Evolutionary conservation across 2,797 vertebrate species (phyloP).

Genomic region (Aselliscus stoliczkanus): DNA sequence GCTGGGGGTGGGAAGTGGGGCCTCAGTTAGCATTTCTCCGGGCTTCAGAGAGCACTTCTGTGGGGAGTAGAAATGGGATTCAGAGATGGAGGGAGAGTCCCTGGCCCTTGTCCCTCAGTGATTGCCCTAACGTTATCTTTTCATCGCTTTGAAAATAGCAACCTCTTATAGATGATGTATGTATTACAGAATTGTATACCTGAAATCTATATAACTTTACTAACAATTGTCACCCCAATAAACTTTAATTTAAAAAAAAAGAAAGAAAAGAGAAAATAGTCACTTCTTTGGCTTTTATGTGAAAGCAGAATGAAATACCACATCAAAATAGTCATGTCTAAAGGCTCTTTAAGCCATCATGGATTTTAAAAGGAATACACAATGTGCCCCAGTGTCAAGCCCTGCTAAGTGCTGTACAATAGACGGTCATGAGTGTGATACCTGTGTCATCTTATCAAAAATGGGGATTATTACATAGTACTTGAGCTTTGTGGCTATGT

Average conservation of each 20-base stretch:
- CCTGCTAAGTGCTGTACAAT: neutral
- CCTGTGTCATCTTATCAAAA: neutral
- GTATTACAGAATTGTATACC: too few species aligned
- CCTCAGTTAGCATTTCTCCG: neutral
- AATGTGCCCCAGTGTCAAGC: accelerated
- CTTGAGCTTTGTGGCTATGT: neutral
- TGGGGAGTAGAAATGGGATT: neutral
- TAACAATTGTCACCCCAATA: too few species aligned
- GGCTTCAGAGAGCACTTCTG: neutral
- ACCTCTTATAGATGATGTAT: neutral
- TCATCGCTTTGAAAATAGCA: neutral
- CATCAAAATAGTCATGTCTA: neutral
- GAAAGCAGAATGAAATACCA: neutral
- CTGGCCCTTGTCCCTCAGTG: neutral
- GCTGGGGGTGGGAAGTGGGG: neutral
- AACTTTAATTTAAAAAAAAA: too few species aligned
- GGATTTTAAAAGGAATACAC: neutral
- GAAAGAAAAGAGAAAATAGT: neutral
- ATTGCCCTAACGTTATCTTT: neutral
- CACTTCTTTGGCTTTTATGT: neutral
- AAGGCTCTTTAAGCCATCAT: neutral
- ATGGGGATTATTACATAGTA: neutral
- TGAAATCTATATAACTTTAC: too few species aligned
- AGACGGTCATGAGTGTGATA: neutral
- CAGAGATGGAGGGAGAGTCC: neutral